Percentiles rank a stretch among this genome's conserved stretches.
phyloP scores from a whole-genome alignment of 2,888 invertebrate genomes.

The Netelia fuscicornis region DNA sequence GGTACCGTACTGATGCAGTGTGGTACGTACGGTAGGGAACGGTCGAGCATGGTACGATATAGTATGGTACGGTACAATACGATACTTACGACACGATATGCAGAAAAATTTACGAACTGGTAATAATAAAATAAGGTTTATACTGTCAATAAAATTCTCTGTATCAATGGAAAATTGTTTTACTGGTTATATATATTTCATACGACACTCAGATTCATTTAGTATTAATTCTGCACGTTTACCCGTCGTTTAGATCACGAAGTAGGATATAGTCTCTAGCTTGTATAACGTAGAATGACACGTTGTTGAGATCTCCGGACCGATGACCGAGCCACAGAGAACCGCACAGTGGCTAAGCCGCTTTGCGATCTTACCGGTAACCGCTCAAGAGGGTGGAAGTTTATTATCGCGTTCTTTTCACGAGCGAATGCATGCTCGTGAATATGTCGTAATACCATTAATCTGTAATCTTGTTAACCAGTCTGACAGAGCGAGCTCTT shows the following conservation, averaged over 20 bases:
- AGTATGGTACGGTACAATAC: no score
- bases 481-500: slow-evolving; percentile 21
- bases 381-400: slow-evolving; percentile 77
- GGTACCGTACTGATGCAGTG: no score
- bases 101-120: no score
- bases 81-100: no score
- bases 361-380: slow-evolving; percentile 74
- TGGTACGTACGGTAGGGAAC: no score
- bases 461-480: slow-evolving; percentile 75
- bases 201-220: no score
- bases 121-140: no score
- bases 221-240: no score
- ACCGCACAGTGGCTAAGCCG: slow-evolving; percentile 70
- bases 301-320: slow-evolving; percentile 68
- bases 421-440: slow-evolving; percentile 72
- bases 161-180: no score
- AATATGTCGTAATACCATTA: slow-evolving; percentile 72
- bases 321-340: slow-evolving; percentile 71
- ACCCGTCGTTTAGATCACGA: neutral
- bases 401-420: slow-evolving; percentile 74
- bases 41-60: no score
- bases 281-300: neutral
- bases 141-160: no score
- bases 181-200: no score
- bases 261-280: neutral